Base-by-base conservation (phyloP, 2,888 invertebrate species). In the Drosophila melanocephala region DNA sequence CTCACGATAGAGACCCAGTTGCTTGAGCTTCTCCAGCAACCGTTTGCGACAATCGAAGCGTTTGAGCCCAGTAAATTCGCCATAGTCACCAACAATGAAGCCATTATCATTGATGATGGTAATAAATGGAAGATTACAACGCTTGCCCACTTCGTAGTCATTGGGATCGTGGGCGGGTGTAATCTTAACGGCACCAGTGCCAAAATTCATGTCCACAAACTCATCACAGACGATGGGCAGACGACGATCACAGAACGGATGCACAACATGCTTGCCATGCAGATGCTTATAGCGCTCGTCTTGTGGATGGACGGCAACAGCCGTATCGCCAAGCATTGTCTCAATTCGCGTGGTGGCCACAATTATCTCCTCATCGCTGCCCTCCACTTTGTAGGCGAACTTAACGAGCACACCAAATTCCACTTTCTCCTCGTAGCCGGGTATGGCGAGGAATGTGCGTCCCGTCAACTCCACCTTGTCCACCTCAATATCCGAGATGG, bases 401-500 rank as follows among this genome's bases (percentile, higher is more conserved):
- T 96, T 96, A 1, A 97, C 96, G 16, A 99, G 94, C 37, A 98
- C 97, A 4, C 99, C 99, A 92, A 99, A 99, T 92, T 98, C 98
- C 16, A 91, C 91, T 93, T 95, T 93, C 19, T 93, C 91, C 3
- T 91, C 84, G 79, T 94, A 94, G 0, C 99, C 99, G 0, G 99
- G 99, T 79, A 99, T 98, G 32, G 95, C 91, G 56, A 99, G 92
- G 83, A 97, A 93, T 0, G 99, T 99, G 59, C 97, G 94, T 0
- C 99, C 99, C 5, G 95, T 92, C 47, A 99, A 94, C 92, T 99
- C 98, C 50, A 97, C 93, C 94, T 99, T 99, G 93, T 99, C 99
- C 4, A 99, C 99, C 94, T 99, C 99, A 80, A 99, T 99, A 92
- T 99, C 99, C 0, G 99, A 99, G 83, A 99, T 99, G 12, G 99